Conservation (phyloP, 1,140 invertebrate species). For the Armadillidium nasatum region DNA sequence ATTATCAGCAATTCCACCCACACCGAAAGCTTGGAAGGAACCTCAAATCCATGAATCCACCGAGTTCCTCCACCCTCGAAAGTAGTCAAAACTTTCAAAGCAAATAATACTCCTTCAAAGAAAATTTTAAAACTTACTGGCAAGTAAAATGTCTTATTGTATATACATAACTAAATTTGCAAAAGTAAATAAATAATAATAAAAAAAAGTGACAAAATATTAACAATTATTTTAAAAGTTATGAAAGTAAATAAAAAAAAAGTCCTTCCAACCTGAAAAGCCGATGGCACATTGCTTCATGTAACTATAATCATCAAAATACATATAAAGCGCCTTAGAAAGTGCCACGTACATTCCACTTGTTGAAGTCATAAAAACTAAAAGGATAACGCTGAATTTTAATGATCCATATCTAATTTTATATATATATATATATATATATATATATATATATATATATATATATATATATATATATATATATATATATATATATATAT, state of each 20-base stretch:
- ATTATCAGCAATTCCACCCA: constrained; percentile 67
- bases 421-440: no score
- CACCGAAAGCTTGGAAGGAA: constrained; percentile 59
- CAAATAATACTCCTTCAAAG: constrained; percentile 58
- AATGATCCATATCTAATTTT: constrained; percentile 54
- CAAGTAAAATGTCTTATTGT: no score
- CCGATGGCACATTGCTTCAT: constrained; percentile 62
- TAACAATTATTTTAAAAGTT: no score
- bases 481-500: no score
- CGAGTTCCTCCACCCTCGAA: constrained; percentile 51
- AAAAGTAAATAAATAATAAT: no score
- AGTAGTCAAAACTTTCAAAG: constrained; percentile 62
- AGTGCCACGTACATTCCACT: constrained; percentile 57
- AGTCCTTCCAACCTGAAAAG: constrained; percentile 57
- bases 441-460: no score
- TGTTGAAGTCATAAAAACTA: constrained; percentile 56
- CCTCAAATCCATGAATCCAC: constrained; percentile 51
- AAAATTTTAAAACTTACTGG: no score
- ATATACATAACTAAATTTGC: no score
- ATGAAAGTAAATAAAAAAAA: no score
- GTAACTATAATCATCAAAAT: constrained; percentile 47
- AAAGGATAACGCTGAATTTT: constrained; percentile 58
- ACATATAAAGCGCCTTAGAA: constrained; percentile 46
- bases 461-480: no score
- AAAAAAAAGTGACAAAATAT: no score